Percentiles rank a stretch among this genome's conserved stretches.
Conservation (phyloP, 2,888 invertebrate species). For the Acanthosepion pharaonis region DNA sequence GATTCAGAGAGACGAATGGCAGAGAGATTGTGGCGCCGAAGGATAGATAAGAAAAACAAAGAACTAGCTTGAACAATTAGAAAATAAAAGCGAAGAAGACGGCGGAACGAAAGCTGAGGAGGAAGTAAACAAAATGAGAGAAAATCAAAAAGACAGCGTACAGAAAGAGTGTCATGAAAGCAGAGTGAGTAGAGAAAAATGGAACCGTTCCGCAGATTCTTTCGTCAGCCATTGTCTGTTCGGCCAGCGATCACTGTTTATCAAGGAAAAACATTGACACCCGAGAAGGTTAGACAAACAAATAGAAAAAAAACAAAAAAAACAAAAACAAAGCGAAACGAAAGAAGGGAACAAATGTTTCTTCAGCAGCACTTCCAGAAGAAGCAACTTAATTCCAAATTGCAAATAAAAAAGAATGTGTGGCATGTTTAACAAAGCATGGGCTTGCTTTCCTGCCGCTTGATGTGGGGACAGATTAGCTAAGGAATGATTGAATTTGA, state of each 20-base stretch:
- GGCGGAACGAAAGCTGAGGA: too few species aligned
- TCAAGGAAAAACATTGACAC: constrained; percentile 49
- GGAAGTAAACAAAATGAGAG: not conserved
- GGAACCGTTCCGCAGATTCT: not conserved
- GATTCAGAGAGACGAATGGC: too few species aligned
- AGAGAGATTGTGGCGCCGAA: too few species aligned
- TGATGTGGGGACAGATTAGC: not conserved
- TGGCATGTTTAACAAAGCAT: constrained; percentile 14
- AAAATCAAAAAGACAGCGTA: constrained; percentile 47
- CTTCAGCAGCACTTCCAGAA: not conserved
- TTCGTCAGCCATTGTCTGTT: not conserved
- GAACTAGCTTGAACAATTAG: too few species aligned
- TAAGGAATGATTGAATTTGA: not conserved
- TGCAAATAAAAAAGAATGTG: not conserved
- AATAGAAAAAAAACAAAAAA: not conserved
- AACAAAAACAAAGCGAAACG: constrained; percentile 46
- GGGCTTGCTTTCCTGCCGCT: not conserved
- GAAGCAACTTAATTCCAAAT: constrained; percentile 6
- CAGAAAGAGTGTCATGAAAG: not conserved
- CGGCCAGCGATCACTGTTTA: constrained; percentile 12
- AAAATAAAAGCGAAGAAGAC: too few species aligned
- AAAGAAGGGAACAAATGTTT: not conserved
- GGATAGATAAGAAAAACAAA: too few species aligned
- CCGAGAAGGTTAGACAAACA: constrained; percentile 49
- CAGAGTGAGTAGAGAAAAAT: not conserved